A percentile compares a stretch with the other conserved stretches of the same genome.
Conservation (phyloP, 1,140 invertebrate genomes). For the Hypothenemus hampei region DNA sequence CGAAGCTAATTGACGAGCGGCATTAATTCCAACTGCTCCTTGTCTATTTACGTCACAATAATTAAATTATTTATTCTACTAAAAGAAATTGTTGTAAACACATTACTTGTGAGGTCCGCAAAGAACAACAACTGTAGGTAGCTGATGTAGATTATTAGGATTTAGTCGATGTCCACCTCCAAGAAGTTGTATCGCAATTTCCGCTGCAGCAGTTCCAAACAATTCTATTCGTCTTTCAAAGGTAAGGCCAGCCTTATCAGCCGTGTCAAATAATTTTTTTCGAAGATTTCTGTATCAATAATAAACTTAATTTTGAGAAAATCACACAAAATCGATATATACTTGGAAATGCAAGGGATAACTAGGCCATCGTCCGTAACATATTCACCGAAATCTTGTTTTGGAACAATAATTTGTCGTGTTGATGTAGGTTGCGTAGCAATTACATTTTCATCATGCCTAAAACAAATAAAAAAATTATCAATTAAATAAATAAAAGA, state of each 20-base stretch:
- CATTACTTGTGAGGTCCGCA: constrained; percentile 60
- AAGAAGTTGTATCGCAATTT: constrained; percentile 71
- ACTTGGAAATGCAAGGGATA: constrained; percentile 65
- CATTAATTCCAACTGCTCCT: constrained; percentile 70
- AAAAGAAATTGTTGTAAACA: neutral
- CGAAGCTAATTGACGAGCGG: constrained; percentile 74
- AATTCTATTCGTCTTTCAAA: constrained; percentile 67
- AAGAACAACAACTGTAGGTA: constrained; percentile 69
- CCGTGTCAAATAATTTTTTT: constrained; percentile 59
- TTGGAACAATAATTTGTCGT: constrained; percentile 68
- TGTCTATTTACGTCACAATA: constrained; percentile 36
- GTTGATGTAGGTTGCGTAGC: constrained; percentile 58
- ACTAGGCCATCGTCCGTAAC: constrained; percentile 76
- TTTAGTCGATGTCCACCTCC: constrained; percentile 70
- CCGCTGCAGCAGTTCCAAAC: constrained; percentile 69
- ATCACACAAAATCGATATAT: neutral
- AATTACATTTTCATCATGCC: constrained; percentile 83
- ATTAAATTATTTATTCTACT: neutral
- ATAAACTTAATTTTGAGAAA: neutral
- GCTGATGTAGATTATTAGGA: constrained; percentile 77
- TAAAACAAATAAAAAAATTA: constrained; percentile 26
- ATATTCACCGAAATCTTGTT: constrained; percentile 60
- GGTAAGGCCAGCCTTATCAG: constrained; percentile 62
- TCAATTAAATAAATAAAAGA: neutral
- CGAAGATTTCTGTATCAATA: constrained; percentile 51